These are phyloP conservation scores for Trimorus sp. DNA, from an alignment of 2,888 invertebrate species.

Conservation along the genomic window DNA sequence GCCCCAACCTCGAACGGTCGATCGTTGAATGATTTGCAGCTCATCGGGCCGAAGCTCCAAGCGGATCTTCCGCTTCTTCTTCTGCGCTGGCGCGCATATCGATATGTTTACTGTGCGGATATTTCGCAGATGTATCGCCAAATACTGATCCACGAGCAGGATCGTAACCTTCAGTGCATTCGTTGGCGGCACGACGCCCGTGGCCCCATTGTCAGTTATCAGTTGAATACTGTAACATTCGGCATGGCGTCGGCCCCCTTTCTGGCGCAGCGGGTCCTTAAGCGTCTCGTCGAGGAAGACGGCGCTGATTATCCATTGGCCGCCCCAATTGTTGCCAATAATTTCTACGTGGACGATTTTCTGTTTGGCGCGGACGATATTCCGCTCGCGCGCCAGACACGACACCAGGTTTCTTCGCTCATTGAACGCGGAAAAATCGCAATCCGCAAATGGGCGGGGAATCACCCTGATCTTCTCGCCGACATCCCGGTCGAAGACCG, in stretches of 20 bases:
- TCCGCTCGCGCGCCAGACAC: background rate
- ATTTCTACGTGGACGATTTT: slow-evolving; percentile 43
- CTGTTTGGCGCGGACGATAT: slow-evolving; percentile 35
- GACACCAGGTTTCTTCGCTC: slow-evolving; percentile 30
- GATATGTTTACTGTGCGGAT: slow-evolving; percentile 28
- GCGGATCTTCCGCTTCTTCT: slow-evolving; percentile 15
- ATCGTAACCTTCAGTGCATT: slow-evolving; percentile 8
- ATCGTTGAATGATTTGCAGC: slow-evolving; percentile 24
- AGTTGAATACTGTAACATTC: slow-evolving; percentile 34
- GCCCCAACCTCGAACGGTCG: slow-evolving; percentile 1
- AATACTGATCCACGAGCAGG: slow-evolving; percentile 5
- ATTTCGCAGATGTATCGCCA: slow-evolving; percentile 6
- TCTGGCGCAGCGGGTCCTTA: slow-evolving; percentile 62
- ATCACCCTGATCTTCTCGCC: slow-evolving; percentile 8
- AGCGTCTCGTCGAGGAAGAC: slow-evolving; percentile 60
- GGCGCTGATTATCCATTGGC: slow-evolving; percentile 25
- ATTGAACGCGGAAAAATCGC: slow-evolving; percentile 22
- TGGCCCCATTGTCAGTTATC: background rate
- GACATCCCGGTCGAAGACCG: slow-evolving; percentile 23
- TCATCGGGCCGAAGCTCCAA: slow-evolving; percentile 29
- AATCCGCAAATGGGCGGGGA: slow-evolving; percentile 50
- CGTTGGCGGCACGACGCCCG: background rate
- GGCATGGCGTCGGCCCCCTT: slow-evolving; percentile 68
- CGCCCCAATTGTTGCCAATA: slow-evolving; percentile 3
- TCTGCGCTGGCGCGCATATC: slow-evolving; percentile 10